phyloP scores from a whole-genome alignment of 2,888 invertebrate genomes.

The Neoaliturus tenellus region DNA sequence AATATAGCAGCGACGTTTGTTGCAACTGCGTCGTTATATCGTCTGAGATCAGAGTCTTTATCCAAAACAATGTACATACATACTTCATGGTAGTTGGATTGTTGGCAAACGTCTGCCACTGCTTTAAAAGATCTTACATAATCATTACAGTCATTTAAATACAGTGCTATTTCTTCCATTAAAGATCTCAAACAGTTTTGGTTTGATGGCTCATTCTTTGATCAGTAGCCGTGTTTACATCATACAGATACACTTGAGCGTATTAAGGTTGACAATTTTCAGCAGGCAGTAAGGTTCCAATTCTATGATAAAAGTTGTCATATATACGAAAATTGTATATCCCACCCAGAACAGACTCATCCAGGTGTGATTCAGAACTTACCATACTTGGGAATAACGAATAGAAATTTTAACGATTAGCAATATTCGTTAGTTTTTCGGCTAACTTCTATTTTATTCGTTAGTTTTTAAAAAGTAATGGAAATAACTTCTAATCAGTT shows the following conservation, averaged over 20 bases:
- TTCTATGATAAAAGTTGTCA: neutral
- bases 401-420: no score
- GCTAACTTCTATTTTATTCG: no score
- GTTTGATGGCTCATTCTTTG: constrained; percentile 6
- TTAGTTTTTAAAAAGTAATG: no score
- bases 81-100: neutral
- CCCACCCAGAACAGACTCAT: neutral
- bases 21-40: constrained; percentile 17
- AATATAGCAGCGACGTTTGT: constrained; percentile 22
- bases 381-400: no score
- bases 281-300: neutral
- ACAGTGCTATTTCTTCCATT: neutral
- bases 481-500: no score
- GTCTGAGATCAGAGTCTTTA: neutral
- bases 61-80: neutral
- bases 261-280: neutral
- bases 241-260: constrained; percentile 15
- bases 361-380: constrained; percentile 8
- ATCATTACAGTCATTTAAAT: neutral
- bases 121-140: neutral
- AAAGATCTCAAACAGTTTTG: neutral
- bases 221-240: constrained; percentile 27
- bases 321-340: constrained; percentile 13
- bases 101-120: neutral
- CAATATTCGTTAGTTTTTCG: no score